phyloP scores from a whole-genome alignment of 53 echinoderm and acorn worm genomes.

The Holothuria leucospilota region DNA sequence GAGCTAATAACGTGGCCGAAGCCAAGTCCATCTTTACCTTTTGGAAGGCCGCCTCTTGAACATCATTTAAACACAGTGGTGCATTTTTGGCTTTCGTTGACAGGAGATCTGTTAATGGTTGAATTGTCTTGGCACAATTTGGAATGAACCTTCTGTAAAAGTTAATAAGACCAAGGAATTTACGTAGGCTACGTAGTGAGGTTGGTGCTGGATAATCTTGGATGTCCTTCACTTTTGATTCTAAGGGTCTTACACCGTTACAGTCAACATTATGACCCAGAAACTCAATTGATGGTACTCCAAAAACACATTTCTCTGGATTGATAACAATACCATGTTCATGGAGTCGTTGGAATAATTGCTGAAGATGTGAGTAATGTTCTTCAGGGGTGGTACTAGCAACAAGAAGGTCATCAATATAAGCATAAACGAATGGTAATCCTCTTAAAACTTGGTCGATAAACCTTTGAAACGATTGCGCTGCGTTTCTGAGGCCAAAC shows the following conservation, averaged over 20 bases:
- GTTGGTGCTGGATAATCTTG: slow-evolving; percentile 10
- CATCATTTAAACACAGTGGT: neutral
- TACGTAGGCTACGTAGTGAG: slow-evolving; percentile 19
- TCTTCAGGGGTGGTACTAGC: slow-evolving; percentile 52
- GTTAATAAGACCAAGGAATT: slow-evolving; percentile 57
- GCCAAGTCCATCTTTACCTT: no score
- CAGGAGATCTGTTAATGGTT: slow-evolving; percentile 57
- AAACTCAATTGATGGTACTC: slow-evolving; percentile 33
- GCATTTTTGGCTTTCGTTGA: slow-evolving; percentile 18
- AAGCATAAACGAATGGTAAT: slow-evolving; percentile 57
- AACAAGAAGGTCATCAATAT: slow-evolving; percentile 66
- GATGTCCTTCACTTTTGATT: slow-evolving; percentile 43
- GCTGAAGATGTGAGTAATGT: slow-evolving; percentile 39
- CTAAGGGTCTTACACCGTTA: slow-evolving; percentile 37
- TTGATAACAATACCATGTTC: slow-evolving; percentile 55
- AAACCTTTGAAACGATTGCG: slow-evolving; percentile 58
- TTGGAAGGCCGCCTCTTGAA: no score
- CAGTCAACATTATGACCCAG: slow-evolving; percentile 47
- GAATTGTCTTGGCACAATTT: slow-evolving; percentile 44
- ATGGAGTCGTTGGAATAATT: slow-evolving; percentile 48
- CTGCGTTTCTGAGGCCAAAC: slow-evolving; percentile 67
- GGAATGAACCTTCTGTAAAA: slow-evolving; percentile 65
- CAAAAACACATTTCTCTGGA: slow-evolving; percentile 53
- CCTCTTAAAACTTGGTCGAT: slow-evolving; percentile 68
- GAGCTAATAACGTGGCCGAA: slow-evolving; percentile 24